A percentile compares a stretch with the other conserved stretches of the same genome.
Evolutionary conservation across 2,888 invertebrate species (phyloP).

Genomic region (Temnothorax unifasciatus): DNA sequence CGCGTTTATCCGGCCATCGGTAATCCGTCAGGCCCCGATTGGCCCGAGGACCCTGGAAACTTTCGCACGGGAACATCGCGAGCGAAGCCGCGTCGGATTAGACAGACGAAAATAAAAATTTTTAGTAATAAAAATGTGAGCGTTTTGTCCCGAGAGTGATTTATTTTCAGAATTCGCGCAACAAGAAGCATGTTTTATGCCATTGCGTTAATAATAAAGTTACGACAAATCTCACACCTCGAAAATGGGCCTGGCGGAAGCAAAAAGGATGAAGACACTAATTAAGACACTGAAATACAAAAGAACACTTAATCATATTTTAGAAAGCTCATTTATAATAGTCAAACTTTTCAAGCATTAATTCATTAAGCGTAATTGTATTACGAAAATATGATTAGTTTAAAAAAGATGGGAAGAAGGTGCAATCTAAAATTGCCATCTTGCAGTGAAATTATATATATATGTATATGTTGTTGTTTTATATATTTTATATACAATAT

Average conservation of each 20-base stretch:
- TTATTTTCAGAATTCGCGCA: neutral
- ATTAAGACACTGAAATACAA: neutral
- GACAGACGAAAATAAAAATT: neutral
- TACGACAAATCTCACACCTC: neutral
- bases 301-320: slow-evolving; percentile 21
- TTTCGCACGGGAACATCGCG: neutral
- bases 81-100: neutral
- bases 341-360: slow-evolving; percentile 10
- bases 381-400: slow-evolving; percentile 19
- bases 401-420: neutral
- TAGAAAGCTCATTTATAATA: slow-evolving; percentile 11
- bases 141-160: neutral
- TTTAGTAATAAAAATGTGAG: neutral
- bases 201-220: neutral
- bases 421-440: neutral
- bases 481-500: neutral
- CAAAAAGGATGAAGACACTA: neutral
- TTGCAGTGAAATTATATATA: neutral
- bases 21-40: slow-evolving; percentile 65
- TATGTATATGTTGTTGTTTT: neutral
- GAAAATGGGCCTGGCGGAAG: neutral
- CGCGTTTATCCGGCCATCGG: slow-evolving; percentile 68
- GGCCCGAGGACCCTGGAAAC: slow-evolving; percentile 35
- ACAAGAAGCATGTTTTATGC: neutral
- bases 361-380: slow-evolving; percentile 12